A percentile compares a stretch with the other conserved stretches of the same genome.
Evolutionary conservation across 2,797 vertebrate species (phyloP).

Genomic region (Potorous gilbertii): DNA sequence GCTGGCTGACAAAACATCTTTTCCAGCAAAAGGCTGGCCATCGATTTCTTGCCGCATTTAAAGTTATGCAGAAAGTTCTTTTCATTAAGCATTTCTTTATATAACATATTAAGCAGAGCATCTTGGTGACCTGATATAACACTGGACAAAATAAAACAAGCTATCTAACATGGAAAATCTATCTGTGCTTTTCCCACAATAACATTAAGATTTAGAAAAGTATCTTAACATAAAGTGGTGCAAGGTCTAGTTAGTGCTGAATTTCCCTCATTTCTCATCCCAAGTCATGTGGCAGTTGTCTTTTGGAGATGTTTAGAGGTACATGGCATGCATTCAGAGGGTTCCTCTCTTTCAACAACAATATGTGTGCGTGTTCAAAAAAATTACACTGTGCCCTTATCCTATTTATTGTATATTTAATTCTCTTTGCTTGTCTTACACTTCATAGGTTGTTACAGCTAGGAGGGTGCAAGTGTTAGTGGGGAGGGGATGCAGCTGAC

Average conservation of each 20-base stretch:
- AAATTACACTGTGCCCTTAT: neutral
- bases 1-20: conserved; percentile 17
- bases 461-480: neutral
- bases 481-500: neutral
- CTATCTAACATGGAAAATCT: conserved; percentile 11
- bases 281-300: neutral
- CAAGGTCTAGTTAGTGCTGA: conserved; percentile 2
- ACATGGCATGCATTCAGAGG: neutral
- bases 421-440: neutral
- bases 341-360: neutral
- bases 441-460: neutral
- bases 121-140: neutral
- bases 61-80: neutral
- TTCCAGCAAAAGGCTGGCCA: conserved; percentile 28
- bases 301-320: neutral
- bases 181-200: conserved; percentile 12
- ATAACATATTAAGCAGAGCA: conserved; percentile 15
- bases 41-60: conserved; percentile 21
- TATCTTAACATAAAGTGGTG: conserved; percentile 23
- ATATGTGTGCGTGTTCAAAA: neutral
- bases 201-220: conserved; percentile 38
- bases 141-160: neutral
- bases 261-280: neutral
- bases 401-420: neutral
- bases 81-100: conserved; percentile 34